These are phyloP conservation scores for Andrena bicolor DNA, from an alignment of 2,888 invertebrate species.

Conservation along the genomic window DNA sequence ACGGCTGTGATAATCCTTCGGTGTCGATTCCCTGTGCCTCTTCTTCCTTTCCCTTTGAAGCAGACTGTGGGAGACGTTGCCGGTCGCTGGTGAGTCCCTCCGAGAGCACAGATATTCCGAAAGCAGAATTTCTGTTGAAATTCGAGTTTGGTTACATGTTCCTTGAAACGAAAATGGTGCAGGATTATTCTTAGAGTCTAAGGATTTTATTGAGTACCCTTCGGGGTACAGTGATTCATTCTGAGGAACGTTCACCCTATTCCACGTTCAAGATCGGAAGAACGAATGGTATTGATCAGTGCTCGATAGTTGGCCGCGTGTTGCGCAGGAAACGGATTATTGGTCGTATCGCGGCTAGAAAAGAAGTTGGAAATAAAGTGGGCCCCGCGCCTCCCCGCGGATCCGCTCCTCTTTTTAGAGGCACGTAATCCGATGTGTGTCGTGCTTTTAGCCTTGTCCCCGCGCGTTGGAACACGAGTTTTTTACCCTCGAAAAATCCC, in stretches of 20 bases:
- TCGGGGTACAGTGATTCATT: conserved; percentile 1
- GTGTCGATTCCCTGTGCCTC: conserved; percentile 52
- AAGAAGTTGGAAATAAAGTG: conserved; percentile 28
- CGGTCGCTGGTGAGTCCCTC: no score
- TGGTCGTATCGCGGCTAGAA: conserved; percentile 8
- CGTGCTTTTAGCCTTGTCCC: conserved; percentile 71
- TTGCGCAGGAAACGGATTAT: conserved; percentile 7
- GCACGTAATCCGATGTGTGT: conserved; percentile 68
- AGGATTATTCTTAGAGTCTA: no score
- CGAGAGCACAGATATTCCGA: no score
- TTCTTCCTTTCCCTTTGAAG: conserved; percentile 28
- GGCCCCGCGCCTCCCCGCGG: conserved; percentile 13
- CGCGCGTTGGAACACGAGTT: conserved; percentile 57
- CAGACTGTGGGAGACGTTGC: not conserved
- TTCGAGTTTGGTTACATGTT: no score
- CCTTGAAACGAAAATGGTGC: no score
- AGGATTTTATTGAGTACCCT: no score
- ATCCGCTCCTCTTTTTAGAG: conserved; percentile 51
- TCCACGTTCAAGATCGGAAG: not conserved
- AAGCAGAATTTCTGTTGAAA: no score
- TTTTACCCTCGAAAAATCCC: conserved; percentile 72
- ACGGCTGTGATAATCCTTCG: conserved; percentile 57
- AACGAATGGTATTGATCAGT: not conserved
- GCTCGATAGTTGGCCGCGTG: not conserved
- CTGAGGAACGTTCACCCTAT: conserved; percentile 4